Percentiles rank a stretch among this genome's conserved stretches.
These are phyloP conservation scores for Anadara kagoshimensis DNA, from an alignment of 1,140 invertebrate genomes.

Conservation along the genomic window DNA sequence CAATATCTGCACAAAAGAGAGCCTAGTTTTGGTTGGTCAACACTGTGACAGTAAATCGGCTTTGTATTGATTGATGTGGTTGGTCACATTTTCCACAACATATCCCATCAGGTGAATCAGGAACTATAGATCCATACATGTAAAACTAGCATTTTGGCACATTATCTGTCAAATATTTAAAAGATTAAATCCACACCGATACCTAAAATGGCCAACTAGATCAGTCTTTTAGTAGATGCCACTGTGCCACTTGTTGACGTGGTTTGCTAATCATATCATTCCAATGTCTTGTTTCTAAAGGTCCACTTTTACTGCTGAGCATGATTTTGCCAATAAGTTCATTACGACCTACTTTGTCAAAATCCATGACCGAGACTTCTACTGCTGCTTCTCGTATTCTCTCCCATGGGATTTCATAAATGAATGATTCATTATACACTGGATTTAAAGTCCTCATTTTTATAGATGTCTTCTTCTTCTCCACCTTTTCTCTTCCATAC, in stretches of 20 bases:
- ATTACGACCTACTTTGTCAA: slow-evolving; percentile 91
- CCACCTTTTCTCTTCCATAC: slow-evolving; percentile 76
- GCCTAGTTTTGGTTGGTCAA: no score
- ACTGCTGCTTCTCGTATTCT: slow-evolving; percentile 89
- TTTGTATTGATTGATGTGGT: no score
- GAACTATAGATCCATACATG: no score
- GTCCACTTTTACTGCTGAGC: slow-evolving; percentile 86
- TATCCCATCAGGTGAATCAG: no score
- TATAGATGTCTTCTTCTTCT: slow-evolving; percentile 79
- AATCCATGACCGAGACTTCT: slow-evolving; percentile 91
- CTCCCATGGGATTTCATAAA: slow-evolving; percentile 78
- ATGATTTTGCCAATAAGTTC: slow-evolving; percentile 91
- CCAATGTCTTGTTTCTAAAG: slow-evolving; percentile 91
- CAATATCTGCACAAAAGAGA: no score
- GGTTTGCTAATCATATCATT: slow-evolving; percentile 91
- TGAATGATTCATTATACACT: slow-evolving; percentile 79
- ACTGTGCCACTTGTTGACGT: slow-evolving; percentile 87
- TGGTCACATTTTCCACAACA: no score
- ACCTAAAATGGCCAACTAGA: not conserved
- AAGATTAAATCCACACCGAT: no score
- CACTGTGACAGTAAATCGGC: no score
- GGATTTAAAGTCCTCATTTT: slow-evolving; percentile 78
- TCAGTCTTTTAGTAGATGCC: slow-evolving; percentile 83
- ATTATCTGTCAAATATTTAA: no score
- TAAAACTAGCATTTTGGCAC: no score